Evolutionary conservation across 2,888 invertebrate genomes (phyloP).

Genomic region (Desoria tigrina): DNA sequence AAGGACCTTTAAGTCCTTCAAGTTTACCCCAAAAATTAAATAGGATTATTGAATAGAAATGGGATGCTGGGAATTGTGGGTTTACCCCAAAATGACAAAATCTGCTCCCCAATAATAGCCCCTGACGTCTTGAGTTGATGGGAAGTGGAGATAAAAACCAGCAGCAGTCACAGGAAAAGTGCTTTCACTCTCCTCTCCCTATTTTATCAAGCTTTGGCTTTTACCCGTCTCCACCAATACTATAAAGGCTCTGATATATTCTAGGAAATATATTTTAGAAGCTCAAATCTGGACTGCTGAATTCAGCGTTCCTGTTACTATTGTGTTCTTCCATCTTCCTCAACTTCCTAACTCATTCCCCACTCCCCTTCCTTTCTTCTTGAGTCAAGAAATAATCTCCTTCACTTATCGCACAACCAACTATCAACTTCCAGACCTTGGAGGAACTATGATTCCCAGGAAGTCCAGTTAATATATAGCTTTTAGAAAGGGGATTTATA

Average conservation of each 20-base stretch:
- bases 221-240: not conserved
- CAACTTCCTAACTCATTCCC: not conserved
- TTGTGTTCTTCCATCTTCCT: not conserved
- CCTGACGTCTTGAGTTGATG: not conserved
- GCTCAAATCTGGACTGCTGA: too few species aligned
- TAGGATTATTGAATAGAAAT: conserved; percentile 4
- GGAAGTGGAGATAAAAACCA: not conserved
- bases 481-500: too few species aligned
- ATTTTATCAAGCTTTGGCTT: not conserved
- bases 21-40: conserved; percentile 16
- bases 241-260: too few species aligned
- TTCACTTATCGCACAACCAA: too few species aligned
- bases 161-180: not conserved
- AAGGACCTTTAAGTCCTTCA: conserved; percentile 12
- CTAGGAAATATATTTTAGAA: too few species aligned
- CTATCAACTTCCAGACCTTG: too few species aligned
- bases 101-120: not conserved
- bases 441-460: too few species aligned
- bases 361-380: not conserved
- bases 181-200: conserved; percentile 1
- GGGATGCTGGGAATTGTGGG: not conserved
- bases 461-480: too few species aligned
- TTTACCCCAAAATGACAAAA: conserved; percentile 20
- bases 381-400: too few species aligned
- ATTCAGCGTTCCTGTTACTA: not conserved